A percentile compares a stretch with the other conserved stretches of the same genome.
These are phyloP conservation scores for Trisateles emortualis DNA, from an alignment of 2,888 invertebrate genomes.

Conservation along the genomic window DNA sequence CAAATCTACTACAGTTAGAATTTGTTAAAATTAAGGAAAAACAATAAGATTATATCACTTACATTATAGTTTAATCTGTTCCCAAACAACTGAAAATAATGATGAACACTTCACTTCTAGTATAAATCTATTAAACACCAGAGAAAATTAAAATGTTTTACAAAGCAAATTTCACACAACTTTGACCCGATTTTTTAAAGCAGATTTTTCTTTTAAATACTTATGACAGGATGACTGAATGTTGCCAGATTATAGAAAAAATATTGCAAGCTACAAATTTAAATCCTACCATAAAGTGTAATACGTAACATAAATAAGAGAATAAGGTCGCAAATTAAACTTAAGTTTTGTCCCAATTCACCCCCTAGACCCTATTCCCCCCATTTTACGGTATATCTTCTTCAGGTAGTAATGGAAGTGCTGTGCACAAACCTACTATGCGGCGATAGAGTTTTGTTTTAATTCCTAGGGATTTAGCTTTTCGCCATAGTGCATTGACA, in stretches of 20 bases:
- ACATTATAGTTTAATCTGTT: slow-evolving; percentile 1
- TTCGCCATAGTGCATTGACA: no score
- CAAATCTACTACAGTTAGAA: slow-evolving; percentile 1
- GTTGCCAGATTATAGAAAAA: slow-evolving; percentile 7
- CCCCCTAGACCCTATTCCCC: slow-evolving; percentile 14
- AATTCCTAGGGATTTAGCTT: no score
- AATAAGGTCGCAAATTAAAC: slow-evolving; percentile 8
- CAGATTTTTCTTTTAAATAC: slow-evolving; percentile 1
- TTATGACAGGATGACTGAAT: slow-evolving; percentile 2
- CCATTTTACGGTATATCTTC: slow-evolving; percentile 2
- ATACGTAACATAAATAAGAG: slow-evolving; percentile 8
- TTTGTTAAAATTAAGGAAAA: slow-evolving; percentile 4
- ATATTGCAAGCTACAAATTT: slow-evolving; percentile 4
- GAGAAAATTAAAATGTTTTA: slow-evolving; percentile 5
- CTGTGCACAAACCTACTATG: no score
- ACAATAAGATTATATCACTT: slow-evolving; percentile 6
- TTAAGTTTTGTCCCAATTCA: slow-evolving; percentile 13
- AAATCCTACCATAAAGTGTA: slow-evolving; percentile 3
- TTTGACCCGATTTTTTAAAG: slow-evolving; percentile 5
- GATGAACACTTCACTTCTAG: background rate
- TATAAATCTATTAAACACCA: slow-evolving; percentile 2
- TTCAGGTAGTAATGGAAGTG: no score
- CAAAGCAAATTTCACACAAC: background rate
- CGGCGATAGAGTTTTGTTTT: no score
- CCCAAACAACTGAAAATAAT: slow-evolving; percentile 4